Percentiles rank a stretch among this genome's conserved stretches.
These are phyloP conservation scores for Tricholauxania praeusta DNA, from an alignment of 2,888 invertebrate species.

Conservation along the genomic window DNA sequence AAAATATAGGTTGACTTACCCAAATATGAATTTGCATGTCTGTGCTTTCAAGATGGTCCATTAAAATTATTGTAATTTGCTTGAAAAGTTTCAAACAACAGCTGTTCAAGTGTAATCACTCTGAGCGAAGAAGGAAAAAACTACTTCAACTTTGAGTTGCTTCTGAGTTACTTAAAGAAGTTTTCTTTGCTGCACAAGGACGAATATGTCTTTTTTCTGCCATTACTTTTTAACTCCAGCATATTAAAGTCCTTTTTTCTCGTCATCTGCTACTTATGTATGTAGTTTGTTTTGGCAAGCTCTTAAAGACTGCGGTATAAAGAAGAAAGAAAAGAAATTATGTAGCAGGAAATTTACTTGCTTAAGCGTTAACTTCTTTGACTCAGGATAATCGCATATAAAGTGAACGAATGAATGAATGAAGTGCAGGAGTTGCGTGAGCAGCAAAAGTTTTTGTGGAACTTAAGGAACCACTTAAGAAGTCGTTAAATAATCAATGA, in stretches of 20 bases:
- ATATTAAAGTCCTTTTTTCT: conserved; percentile 36
- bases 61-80: background rate
- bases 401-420: conserved; percentile 33
- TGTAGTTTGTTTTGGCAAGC: conserved; percentile 5
- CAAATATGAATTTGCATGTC: background rate
- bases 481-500: conserved; percentile 68
- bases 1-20: too few species aligned
- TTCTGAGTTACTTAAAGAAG: conserved; percentile 29
- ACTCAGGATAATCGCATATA: conserved; percentile 59
- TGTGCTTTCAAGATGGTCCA: too few species aligned
- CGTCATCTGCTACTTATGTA: conserved; percentile 10
- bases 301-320: conserved; percentile 29
- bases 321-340: conserved; percentile 25
- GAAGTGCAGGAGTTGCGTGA: too few species aligned
- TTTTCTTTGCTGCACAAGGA: conserved; percentile 18
- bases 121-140: background rate
- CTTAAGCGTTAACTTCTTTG: conserved; percentile 50
- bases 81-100: conserved; percentile 27
- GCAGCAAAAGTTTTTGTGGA: conserved; percentile 59
- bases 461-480: conserved; percentile 67
- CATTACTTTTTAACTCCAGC: conserved; percentile 1
- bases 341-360: conserved; percentile 20
- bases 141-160: conserved; percentile 29
- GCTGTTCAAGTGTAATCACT: conserved; percentile 41
- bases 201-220: conserved; percentile 25